These are phyloP conservation scores for Lasioglossum pauxillum DNA, from an alignment of 2,888 invertebrate species.

Conservation along the genomic window DNA sequence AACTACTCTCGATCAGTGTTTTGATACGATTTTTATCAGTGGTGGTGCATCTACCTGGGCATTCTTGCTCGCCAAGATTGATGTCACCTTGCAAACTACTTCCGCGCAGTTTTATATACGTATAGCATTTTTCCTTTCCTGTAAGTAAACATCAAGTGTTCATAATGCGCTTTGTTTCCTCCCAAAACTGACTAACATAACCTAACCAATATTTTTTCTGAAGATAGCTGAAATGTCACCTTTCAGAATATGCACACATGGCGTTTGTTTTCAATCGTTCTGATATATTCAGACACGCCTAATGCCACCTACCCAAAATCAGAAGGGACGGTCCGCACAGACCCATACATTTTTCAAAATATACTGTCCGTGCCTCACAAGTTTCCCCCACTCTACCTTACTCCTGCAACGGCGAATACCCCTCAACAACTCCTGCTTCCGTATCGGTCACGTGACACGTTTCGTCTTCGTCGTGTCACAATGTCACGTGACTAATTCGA, in stretches of 20 bases:
- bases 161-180: neutral
- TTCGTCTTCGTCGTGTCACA: no score
- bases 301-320: neutral
- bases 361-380: no score
- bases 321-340: neutral
- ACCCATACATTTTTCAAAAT: neutral
- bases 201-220: neutral
- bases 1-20: neutral
- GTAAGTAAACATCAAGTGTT: neutral
- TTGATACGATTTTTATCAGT: neutral
- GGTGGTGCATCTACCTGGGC: neutral
- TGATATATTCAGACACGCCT: neutral
- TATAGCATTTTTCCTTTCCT: neutral
- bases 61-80: neutral
- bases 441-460: no score
- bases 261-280: neutral
- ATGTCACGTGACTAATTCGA: no score
- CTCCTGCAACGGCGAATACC: no score
- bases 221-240: neutral
- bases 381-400: no score
- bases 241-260: neutral
- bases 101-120: neutral
- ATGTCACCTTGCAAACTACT: neutral
- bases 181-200: neutral
- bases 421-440: no score